Evolutionary conservation across 2,113 vertebrate genomes (phyloP).

Genomic region (Hypomesus transpacificus): DNA sequence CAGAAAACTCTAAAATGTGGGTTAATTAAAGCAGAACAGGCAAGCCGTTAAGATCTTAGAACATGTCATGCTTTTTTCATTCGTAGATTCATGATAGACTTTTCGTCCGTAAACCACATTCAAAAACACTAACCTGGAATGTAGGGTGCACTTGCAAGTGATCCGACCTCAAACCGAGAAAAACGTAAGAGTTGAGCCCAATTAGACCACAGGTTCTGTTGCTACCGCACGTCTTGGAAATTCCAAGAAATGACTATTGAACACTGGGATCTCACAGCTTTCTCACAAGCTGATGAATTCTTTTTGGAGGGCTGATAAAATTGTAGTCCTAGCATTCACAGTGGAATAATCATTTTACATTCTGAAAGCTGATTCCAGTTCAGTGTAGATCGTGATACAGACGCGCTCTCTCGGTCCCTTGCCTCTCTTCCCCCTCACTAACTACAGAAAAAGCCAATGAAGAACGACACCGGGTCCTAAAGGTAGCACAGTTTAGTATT

Average conservation of each 20-base stretch:
- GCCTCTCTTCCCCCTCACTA: constrained; percentile 9
- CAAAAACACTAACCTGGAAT: constrained; percentile 62
- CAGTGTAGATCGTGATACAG: constrained; percentile 64
- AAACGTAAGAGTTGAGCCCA: constrained; percentile 64
- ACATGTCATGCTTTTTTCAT: too few relatives aligned
- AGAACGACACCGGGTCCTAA: constrained; percentile 68
- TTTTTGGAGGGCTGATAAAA: too few relatives aligned
- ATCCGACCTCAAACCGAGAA: constrained; percentile 47
- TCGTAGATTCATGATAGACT: constrained; percentile 6
- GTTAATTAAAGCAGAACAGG: too few relatives aligned
- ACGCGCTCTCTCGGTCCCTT: constrained; percentile 31
- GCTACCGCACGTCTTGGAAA: constrained; percentile 9
- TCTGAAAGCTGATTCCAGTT: constrained; percentile 31
- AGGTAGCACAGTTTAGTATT: constrained; percentile 39
- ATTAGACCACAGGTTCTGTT: constrained; percentile 23
- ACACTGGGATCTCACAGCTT: too few relatives aligned
- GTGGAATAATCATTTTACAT: constrained; percentile 2
- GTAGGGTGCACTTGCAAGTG: constrained; percentile 39
- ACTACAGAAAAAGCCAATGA: constrained; percentile 51
- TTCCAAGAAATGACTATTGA: not conserved
- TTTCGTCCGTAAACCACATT: not conserved
- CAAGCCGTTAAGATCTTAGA: too few relatives aligned
- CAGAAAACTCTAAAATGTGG: not conserved
- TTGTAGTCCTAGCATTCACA: not conserved
- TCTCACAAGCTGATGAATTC: too few relatives aligned